phyloP scores from a whole-genome alignment of 2,888 invertebrate species.

The Callimorpha dominula region DNA sequence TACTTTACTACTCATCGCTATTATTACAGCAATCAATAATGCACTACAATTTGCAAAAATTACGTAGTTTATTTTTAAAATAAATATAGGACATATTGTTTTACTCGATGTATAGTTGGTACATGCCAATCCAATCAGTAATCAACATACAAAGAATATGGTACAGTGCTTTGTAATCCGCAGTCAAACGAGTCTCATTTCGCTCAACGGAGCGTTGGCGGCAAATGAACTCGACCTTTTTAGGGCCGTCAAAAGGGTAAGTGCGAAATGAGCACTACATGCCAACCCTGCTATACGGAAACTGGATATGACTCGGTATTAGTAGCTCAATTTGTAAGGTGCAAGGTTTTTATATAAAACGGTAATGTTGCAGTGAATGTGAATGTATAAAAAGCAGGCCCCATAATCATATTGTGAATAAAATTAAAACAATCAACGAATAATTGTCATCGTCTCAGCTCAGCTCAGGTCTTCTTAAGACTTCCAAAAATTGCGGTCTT shows the following conservation, averaged over 20 bases:
- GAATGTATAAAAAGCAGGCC: background rate
- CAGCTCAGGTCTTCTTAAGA: no score
- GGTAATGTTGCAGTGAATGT: background rate
- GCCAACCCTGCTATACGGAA: slow-evolving; percentile 40
- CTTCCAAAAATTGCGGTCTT: no score
- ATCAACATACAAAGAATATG: slow-evolving; percentile 64
- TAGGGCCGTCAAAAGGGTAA: slow-evolving; percentile 72
- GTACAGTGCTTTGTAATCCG: slow-evolving; percentile 53
- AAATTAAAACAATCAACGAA: background rate
- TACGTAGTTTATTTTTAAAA: background rate
- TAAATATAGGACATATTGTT: slow-evolving; percentile 19
- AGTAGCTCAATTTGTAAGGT: background rate
- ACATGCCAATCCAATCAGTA: slow-evolving; percentile 54
- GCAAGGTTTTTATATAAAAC: no score
- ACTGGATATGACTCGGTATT: slow-evolving; percentile 37
- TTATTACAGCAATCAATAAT: background rate
- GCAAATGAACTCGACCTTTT: slow-evolving; percentile 78
- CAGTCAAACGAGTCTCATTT: slow-evolving; percentile 62
- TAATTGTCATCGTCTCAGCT: background rate
- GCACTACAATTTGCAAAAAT: background rate
- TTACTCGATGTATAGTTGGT: slow-evolving; percentile 14
- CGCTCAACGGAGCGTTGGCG: slow-evolving; percentile 58
- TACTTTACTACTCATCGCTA: no score
- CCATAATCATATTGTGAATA: background rate
- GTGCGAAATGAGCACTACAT: slow-evolving; percentile 75